Evolutionary conservation across 2,888 invertebrate species (phyloP).

Genomic region (Papilio demoleus): DNA sequence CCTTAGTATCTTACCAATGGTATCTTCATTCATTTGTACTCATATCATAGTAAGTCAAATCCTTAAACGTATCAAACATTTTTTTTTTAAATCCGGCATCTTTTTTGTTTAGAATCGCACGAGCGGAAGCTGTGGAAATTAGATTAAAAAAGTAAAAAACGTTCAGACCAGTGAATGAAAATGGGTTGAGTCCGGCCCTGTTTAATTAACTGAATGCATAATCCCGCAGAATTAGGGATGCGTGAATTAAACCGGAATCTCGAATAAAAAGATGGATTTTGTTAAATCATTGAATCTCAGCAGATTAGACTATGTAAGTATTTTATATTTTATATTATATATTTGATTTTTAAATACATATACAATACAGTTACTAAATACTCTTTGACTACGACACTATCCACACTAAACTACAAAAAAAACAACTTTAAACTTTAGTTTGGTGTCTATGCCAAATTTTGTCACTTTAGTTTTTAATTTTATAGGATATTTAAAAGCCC

Average conservation of each 20-base stretch:
- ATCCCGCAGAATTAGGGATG: conserved; percentile 58
- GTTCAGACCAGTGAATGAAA: conserved; percentile 14
- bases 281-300: neutral
- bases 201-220: conserved; percentile 60
- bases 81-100: neutral
- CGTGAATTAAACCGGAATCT: conserved; percentile 42
- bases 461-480: no score
- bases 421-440: no score
- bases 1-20: no score
- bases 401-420: no score
- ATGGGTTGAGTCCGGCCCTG: conserved; percentile 44
- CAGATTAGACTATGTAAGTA: neutral
- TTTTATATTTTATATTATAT: no score
- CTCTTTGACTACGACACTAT: no score
- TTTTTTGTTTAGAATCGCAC: conserved; percentile 12
- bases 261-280: conserved; percentile 15
- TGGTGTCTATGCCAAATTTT: no score
- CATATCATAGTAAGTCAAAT: no score
- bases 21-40: no score
- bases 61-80: neutral
- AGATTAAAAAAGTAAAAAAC: conserved; percentile 16
- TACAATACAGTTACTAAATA: no score
- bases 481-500: no score
- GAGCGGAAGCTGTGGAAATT: conserved; percentile 16
- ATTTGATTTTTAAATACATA: no score